Conservation (phyloP, 2,113 vertebrate species). For the Talpa occidentalis region DNA sequence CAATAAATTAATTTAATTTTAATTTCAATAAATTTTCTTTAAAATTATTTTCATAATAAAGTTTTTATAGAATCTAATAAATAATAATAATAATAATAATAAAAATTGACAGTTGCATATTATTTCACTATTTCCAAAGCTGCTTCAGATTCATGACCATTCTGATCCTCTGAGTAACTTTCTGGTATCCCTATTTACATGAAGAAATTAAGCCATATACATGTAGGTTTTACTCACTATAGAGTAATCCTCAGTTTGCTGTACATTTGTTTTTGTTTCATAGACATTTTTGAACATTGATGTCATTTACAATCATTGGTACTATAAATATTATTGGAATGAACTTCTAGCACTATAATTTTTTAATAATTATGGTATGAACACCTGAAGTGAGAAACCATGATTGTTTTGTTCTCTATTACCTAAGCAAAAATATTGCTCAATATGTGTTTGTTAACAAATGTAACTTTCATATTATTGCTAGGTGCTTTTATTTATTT, state of each 20-base stretch:
- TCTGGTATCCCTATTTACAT: neutral
- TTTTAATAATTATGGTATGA: neutral
- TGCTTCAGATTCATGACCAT: neutral
- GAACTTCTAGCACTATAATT: neutral
- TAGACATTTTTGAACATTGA: neutral
- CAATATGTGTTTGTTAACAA: neutral
- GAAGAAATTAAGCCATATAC: conserved; percentile 18
- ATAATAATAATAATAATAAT: neutral
- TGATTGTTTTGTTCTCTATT: neutral
- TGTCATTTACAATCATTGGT: neutral
- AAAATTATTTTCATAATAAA: conserved; percentile 44
- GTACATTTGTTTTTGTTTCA: neutral
- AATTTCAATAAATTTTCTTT: neutral
- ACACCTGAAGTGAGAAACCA: neutral
- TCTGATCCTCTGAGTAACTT: neutral
- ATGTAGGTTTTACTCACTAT: neutral
- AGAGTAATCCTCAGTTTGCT: neutral
- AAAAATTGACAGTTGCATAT: neutral
- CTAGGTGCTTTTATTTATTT: neutral
- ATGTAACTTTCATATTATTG: conserved; percentile 1
- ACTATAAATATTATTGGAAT: conserved; percentile 11
- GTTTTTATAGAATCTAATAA: neutral
- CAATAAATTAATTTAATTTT: too few relatives aligned
- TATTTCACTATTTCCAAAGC: neutral
- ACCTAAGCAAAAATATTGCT: neutral